Base-by-base conservation (phyloP, 2,797 vertebrate genomes). In the Orestias chungarensis region DNA sequence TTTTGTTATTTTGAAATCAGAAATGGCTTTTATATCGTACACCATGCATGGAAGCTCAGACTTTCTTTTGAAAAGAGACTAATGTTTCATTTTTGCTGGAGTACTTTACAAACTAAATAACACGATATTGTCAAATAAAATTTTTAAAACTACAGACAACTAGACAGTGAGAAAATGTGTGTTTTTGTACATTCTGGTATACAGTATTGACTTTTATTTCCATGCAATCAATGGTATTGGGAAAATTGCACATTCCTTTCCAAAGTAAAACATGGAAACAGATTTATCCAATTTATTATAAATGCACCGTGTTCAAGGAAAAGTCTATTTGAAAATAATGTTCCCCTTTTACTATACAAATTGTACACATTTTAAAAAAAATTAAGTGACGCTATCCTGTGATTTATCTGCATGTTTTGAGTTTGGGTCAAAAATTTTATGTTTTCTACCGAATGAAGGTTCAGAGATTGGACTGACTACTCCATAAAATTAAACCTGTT, bases 101-200 rank as follows among this genome's bases (percentile, higher is more conserved):
- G 95, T 97, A 95, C 95, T 97, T 97, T 97, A 95, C 96, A 96
- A 90, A 96, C 94, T 96, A 96, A 96, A 96, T 95, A 96, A 52
- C n/a, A 6, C 96, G 93, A 96, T 96, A 96, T 97, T 97, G 96
- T 96, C 96, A 97, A 97, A 96, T 96, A 97, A 97, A 97, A 95
- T 91, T 93, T 90, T 81, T 92, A 96, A 96, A 96, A 93, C 79
- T 92, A 93, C 91, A 92, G 87, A 89, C 91, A 86, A 84, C n/a
- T 74, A 79, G 2, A 23, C 29, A 5, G 0, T 27, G 64, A 64
- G 55, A 9, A 46, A 46, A n/a, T 31, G 35, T 68, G 76, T 65
- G 81, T 75, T 43, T 76, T 11, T 76, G 65, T 57, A 31, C 44
- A 54, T 20, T 0, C 3, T 38, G 4, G 10, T 8, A 73, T 42